These are phyloP conservation scores for Yponomeuta plumbellus DNA, from an alignment of 2,888 invertebrate species.

Conservation along the genomic window DNA sequence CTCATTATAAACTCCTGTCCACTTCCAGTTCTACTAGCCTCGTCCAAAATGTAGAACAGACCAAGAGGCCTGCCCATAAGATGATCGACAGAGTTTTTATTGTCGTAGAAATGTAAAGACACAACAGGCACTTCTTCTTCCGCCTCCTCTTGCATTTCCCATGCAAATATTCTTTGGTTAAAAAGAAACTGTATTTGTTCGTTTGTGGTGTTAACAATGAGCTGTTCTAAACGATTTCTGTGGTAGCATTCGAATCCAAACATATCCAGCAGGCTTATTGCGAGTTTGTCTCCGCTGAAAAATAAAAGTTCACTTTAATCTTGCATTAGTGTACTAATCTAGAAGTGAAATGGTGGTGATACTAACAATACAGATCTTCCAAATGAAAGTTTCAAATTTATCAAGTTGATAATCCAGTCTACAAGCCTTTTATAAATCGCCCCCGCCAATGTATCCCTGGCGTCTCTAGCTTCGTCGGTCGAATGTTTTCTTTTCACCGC, in stretches of 20 bases:
- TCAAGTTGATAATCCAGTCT: conserved; percentile 91
- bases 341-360: conserved; percentile 12
- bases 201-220: conserved; percentile 92
- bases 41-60: conserved; percentile 89
- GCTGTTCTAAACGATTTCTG: conserved; percentile 89
- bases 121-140: conserved; percentile 87
- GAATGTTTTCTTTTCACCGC: conserved; percentile 82
- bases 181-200: conserved; percentile 96
- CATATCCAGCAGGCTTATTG: conserved; percentile 89
- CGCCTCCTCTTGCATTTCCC: conserved; percentile 89
- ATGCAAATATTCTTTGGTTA: conserved; percentile 92
- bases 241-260: conserved; percentile 96
- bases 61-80: conserved; percentile 90
- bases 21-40: conserved; percentile 85
- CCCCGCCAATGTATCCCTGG: conserved; percentile 90
- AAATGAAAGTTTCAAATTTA: conserved; percentile 89
- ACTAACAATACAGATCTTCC: conserved; percentile 93
- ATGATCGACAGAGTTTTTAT: conserved; percentile 91
- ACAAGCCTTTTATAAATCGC: conserved; percentile 89
- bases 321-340: conserved; percentile 14
- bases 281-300: conserved; percentile 88
- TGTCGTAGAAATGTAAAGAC: conserved; percentile 88
- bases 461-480: conserved; percentile 87
- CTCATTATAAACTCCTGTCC: conserved; percentile 85
- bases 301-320: conserved; percentile 13